Percentiles rank a stretch among this genome's conserved stretches.
Evolutionary conservation across 2,113 vertebrate genomes (phyloP).

Genomic region (Scartelaos histophorus): DNA sequence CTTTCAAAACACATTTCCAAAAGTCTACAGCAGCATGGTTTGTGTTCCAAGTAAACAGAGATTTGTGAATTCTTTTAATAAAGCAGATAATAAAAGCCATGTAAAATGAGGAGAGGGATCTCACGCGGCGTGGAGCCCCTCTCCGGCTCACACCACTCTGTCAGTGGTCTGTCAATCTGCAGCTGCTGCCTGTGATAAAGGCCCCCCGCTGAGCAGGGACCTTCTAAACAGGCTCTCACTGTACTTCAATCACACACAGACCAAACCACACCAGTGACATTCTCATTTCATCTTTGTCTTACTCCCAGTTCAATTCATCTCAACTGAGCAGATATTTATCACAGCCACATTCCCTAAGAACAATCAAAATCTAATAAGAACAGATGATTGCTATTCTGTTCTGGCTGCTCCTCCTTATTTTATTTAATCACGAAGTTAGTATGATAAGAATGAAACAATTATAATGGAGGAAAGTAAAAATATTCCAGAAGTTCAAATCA

Average conservation of each 20-base stretch:
- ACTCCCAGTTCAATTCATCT: conserved; percentile 47
- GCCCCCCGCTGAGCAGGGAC: conserved; percentile 55
- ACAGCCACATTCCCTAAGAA: conserved; percentile 17
- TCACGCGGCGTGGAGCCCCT: not conserved
- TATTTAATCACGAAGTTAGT: conserved; percentile 8
- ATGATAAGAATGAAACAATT: not conserved
- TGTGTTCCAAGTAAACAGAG: not conserved
- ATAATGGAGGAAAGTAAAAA: not conserved
- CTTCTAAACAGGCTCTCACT: conserved; percentile 56
- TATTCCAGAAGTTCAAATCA: not conserved
- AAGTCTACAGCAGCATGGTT: not conserved
- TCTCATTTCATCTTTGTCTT: conserved; percentile 23
- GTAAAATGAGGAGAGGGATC: not conserved
- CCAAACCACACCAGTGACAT: conserved; percentile 40
- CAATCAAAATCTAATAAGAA: conserved; percentile 2
- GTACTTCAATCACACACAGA: conserved; percentile 53
- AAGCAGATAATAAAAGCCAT: conserved; percentile 6
- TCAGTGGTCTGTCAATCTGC: conserved; percentile 61
- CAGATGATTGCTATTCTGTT: not conserved
- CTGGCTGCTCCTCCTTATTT: not conserved
- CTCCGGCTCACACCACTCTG: conserved; percentile 37
- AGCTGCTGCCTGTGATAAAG: conserved; percentile 60
- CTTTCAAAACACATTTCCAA: conserved; percentile 5
- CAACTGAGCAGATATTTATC: conserved; percentile 53
- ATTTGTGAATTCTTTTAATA: not conserved